Base-by-base conservation (phyloP, 2,888 invertebrate species). In the Trypoxylon attenuatum region DNA sequence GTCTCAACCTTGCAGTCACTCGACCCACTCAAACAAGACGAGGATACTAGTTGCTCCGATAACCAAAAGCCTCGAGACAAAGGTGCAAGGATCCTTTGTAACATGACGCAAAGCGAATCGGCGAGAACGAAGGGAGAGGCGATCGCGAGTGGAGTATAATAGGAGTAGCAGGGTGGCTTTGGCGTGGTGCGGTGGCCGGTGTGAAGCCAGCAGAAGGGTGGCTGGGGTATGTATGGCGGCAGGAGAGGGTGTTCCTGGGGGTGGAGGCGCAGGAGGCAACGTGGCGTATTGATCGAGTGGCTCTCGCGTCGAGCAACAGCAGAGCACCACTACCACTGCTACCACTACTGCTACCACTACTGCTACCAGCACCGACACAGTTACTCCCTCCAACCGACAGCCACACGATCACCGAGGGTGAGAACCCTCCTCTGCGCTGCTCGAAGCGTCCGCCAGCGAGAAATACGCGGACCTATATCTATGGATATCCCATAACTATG, bases 201-300 rank as follows among this genome's bases (percentile, higher is more conserved):
- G 19, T 54, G 66, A 66, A 47, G 46, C 55, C 58, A 58, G 43
- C 50, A 29, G 65, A 55, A 53, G 54, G 67, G 64, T 62, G 70
- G 42, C 43, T 27, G 21, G 54, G 52, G 56, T 55, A 64, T 38
- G 18, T 42, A 54, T 33, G 43, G 55, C 45, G 53, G 46, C 10
- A n/a, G 15, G 54, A 54, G 54, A 6, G 61, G 59, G 53, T 59
- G 75, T 73, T 73, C 57, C 61, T 70, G 77, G 74, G 73, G 78
- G 76, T 74, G 78, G 80, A 77, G 78, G 79, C 72, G 82, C 77
- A 79, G 80, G 82, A 82, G 84, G 81, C 84, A 82, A 83, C 85
- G 85, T 86, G 85, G 86, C 79, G 87, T 87, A 87, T 87, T 87
- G 87, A 86, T 87, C 87, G 86, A 86, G 86, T 86, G 85, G 85